Conservation (phyloP, 2,113 vertebrate genomes). For the Pycnonotus jocosus region DNA sequence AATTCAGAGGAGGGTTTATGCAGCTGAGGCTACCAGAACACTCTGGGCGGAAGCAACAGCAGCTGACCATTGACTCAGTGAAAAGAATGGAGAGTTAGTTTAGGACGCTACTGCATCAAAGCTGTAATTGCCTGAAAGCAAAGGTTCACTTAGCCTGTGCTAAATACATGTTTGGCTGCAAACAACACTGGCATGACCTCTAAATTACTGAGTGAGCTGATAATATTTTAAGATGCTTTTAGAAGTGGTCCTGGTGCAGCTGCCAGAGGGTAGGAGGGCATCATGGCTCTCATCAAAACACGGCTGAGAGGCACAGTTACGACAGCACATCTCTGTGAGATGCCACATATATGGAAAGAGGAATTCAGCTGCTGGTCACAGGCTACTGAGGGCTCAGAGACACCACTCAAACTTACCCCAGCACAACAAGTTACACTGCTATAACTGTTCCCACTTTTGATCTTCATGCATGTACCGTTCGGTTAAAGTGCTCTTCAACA, state of each 20-base stretch:
- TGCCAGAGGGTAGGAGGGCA: neutral
- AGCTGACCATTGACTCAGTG: neutral
- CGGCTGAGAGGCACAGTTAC: neutral
- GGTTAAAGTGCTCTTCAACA: neutral
- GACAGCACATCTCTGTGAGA: neutral
- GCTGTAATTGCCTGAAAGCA: neutral
- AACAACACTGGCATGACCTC: neutral
- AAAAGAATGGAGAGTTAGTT: neutral
- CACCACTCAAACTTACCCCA: neutral
- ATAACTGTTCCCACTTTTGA: neutral
- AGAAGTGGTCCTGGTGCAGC: neutral
- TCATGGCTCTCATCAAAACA: neutral
- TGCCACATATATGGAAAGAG: neutral
- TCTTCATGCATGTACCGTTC: rapidly evolving
- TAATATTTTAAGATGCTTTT: conserved; percentile 17
- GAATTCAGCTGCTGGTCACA: neutral
- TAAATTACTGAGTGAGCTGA: neutral
- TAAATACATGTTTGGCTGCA: neutral
- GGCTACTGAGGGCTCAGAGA: neutral
- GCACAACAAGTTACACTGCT: neutral
- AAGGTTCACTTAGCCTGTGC: neutral
- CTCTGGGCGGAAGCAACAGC: neutral
- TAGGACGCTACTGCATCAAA: neutral
- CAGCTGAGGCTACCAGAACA: neutral
- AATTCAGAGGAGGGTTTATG: neutral